Evolutionary conservation across 1,140 invertebrate genomes (phyloP).

Genomic region (Phenacoccus solenopsis): DNA sequence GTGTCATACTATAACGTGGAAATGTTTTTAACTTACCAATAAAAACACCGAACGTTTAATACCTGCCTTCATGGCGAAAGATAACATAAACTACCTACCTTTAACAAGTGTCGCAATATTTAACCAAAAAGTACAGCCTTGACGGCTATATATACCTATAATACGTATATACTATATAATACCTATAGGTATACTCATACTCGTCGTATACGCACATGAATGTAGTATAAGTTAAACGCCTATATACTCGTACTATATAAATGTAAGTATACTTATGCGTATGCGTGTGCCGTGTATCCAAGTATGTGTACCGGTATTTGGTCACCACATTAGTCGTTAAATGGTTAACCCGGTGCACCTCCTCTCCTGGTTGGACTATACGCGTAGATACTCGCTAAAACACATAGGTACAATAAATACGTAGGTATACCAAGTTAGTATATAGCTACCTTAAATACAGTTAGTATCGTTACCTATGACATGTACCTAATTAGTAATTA

Average conservation of each 20-base stretch:
- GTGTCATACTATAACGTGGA: slow-evolving; percentile 17
- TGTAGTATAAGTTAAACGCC: not conserved
- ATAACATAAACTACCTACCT: slow-evolving; percentile 18
- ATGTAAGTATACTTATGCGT: no score
- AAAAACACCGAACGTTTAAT: slow-evolving; percentile 14
- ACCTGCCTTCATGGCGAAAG: slow-evolving; percentile 4
- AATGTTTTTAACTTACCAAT: slow-evolving; percentile 16
- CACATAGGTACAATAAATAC: not conserved
- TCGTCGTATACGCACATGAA: no score
- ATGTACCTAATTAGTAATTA: no score
- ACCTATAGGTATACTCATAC: no score
- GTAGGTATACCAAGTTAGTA: no score
- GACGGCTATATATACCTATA: slow-evolving; percentile 8
- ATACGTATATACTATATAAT: no score
- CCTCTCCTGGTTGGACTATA: not conserved
- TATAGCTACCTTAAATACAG: not conserved
- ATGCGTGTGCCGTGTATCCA: no score
- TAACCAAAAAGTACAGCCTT: slow-evolving; percentile 16
- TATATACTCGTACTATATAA: no score
- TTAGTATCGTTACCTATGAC: no score
- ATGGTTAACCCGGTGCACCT: not conserved
- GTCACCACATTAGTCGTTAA: not conserved
- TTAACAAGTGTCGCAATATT: slow-evolving; percentile 17
- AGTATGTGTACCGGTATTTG: no score
- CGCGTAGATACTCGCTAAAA: not conserved